These are phyloP conservation scores for Latrodectus hesperus DNA, from an alignment of 2,888 invertebrate genomes.

Conservation along the genomic window DNA sequence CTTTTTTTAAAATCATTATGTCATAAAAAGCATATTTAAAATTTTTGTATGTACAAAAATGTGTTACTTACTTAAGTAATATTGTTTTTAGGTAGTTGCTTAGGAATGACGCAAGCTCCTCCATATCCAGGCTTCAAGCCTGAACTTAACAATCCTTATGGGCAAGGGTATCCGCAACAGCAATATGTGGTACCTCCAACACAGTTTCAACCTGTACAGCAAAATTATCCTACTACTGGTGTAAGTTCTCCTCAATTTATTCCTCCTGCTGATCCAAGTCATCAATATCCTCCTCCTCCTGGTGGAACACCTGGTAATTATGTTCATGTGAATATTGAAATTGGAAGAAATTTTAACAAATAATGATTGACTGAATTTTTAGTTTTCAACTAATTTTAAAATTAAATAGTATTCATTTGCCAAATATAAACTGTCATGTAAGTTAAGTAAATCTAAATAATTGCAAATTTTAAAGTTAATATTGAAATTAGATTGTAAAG, in stretches of 20 bases:
- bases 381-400: no score
- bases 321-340: neutral
- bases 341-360: no score
- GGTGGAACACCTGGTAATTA: constrained; percentile 9
- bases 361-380: no score
- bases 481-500: no score
- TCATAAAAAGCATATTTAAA: neutral
- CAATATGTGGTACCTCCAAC: constrained; percentile 23
- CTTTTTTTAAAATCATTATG: neutral
- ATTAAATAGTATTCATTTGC: no score
- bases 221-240: neutral
- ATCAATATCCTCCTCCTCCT: constrained; percentile 17
- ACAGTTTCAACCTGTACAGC: constrained; percentile 4
- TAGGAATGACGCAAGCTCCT: constrained; percentile 19
- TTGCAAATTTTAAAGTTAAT: no score
- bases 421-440: no score
- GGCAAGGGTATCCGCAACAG: constrained; percentile 32
- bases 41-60: neutral
- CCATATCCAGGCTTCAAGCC: constrained; percentile 56
- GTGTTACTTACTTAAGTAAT: neutral
- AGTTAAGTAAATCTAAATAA: no score
- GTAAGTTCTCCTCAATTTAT: neutral
- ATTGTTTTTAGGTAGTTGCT: neutral
- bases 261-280: constrained; percentile 14
- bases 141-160: constrained; percentile 30